These are phyloP conservation scores for Plemyria rubiginata DNA, from an alignment of 2,888 invertebrate species.

Conservation along the genomic window DNA sequence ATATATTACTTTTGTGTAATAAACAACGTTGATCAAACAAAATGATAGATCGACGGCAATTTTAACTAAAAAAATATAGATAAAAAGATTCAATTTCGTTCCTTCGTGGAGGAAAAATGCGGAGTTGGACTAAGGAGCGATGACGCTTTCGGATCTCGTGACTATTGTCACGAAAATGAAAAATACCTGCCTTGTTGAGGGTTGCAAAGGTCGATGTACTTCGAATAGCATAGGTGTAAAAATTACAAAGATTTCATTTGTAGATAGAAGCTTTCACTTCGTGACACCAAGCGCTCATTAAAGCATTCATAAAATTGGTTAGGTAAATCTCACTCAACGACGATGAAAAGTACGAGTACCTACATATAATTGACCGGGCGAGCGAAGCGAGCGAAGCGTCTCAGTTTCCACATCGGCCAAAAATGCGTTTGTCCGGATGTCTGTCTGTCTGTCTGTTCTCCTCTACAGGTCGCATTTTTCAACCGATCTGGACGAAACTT, in stretches of 20 bases:
- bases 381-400: too few relatives aligned
- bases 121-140: conserved; percentile 35
- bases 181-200: conserved; percentile 40
- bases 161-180: conserved; percentile 51
- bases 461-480: too few relatives aligned
- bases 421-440: too few relatives aligned
- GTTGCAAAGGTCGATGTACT: conserved; percentile 43
- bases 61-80: conserved; percentile 21
- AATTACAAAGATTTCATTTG: neutral
- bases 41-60: conserved; percentile 34
- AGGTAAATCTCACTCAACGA: too few relatives aligned
- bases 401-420: too few relatives aligned
- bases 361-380: too few relatives aligned
- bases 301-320: neutral
- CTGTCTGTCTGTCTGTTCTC: too few relatives aligned
- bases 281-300: neutral
- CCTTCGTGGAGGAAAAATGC: conserved; percentile 25
- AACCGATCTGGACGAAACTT: too few relatives aligned
- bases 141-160: conserved; percentile 51
- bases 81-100: conserved; percentile 26
- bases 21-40: conserved; percentile 35
- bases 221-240: conserved; percentile 16
- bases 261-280: neutral
- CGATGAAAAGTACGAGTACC: neutral
- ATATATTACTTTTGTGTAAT: conserved; percentile 34